Conservation (phyloP, 2,113 vertebrate genomes). For the Melanerpes aurifrons region DNA sequence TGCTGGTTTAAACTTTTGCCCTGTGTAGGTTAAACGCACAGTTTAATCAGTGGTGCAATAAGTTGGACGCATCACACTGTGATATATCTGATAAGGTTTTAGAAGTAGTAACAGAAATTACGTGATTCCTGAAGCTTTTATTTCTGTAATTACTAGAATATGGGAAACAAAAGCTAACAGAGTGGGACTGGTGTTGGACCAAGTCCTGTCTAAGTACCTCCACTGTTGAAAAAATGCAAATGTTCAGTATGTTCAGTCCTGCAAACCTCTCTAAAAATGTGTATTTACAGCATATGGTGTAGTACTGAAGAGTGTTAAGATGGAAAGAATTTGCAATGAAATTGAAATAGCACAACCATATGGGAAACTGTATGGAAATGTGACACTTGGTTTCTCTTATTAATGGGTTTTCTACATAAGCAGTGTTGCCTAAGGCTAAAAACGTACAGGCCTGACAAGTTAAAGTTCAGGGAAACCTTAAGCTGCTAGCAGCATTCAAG, state of each 20-base stretch:
- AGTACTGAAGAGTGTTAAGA: slow-evolving; percentile 22
- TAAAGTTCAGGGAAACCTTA: background rate
- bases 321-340: slow-evolving; percentile 59
- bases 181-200: background rate
- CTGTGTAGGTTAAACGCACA: background rate
- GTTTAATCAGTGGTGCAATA: background rate
- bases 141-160: background rate
- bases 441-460: background rate
- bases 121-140: slow-evolving; percentile 1
- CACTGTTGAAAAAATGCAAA: background rate
- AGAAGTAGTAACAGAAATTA: slow-evolving; percentile 1
- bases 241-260: background rate
- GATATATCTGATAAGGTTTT: slow-evolving; percentile 3
- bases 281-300: background rate
- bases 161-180: slow-evolving; percentile 6
- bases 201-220: background rate
- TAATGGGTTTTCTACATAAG: slow-evolving; percentile 22
- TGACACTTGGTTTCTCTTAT: slow-evolving; percentile 45
- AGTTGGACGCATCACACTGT: background rate
- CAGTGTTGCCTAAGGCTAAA: slow-evolving; percentile 10
- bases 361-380: slow-evolving; percentile 46
- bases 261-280: slow-evolving; percentile 13
- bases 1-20: slow-evolving; percentile 15
- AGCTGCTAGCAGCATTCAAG: background rate
- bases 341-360: slow-evolving; percentile 48